phyloP scores from a whole-genome alignment of 1,140 invertebrate genomes.

The Sogatella furcifera region DNA sequence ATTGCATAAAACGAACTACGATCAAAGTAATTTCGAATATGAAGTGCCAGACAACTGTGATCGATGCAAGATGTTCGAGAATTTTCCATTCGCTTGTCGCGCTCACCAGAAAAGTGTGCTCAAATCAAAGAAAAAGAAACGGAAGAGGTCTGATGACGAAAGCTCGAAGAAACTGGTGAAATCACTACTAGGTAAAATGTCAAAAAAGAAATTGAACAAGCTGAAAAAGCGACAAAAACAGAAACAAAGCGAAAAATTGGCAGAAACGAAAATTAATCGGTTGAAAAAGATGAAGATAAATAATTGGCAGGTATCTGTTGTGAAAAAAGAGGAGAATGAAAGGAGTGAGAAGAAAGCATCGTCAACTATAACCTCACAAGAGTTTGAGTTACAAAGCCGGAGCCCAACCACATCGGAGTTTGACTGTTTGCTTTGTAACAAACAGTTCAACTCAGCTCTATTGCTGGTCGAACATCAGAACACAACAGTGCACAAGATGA shows the following conservation, averaged over 20 bases:
- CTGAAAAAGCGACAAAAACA: background rate
- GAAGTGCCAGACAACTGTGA: no score
- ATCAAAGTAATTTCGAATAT: no score
- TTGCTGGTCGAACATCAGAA: background rate
- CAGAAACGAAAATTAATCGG: background rate
- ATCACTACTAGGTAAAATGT: background rate
- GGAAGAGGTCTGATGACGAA: no score
- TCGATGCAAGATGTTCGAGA: no score
- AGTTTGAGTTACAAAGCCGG: no score
- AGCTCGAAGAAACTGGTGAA: no score
- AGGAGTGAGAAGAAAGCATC: conserved; percentile 4
- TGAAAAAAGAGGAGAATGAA: conserved; percentile 3
- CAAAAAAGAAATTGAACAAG: background rate
- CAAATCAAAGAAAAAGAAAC: no score
- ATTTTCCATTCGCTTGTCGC: no score
- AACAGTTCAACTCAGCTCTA: background rate
- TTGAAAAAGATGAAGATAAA: conserved; percentile 9
- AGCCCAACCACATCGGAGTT: background rate
- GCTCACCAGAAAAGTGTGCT: no score
- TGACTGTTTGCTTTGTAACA: background rate
- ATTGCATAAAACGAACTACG: no score
- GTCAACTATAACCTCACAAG: background rate
- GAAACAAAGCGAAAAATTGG: background rate
- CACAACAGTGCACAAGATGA: background rate
- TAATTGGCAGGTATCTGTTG: conserved; percentile 10